A percentile compares a stretch with the other conserved stretches of the same genome.
phyloP scores from a whole-genome alignment of 2,888 invertebrate species.

The Patella depressa region DNA sequence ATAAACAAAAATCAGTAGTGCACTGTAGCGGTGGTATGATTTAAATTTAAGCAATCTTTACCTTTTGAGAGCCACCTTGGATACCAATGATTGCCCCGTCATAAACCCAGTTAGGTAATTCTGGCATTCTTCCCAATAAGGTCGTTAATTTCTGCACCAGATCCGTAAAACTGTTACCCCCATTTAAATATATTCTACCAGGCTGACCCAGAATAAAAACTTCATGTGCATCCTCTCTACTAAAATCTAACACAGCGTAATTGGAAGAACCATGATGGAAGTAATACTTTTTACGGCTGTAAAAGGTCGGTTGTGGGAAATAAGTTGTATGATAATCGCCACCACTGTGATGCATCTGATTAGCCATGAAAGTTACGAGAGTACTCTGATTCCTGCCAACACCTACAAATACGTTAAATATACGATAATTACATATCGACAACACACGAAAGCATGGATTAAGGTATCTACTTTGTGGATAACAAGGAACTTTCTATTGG shows the following conservation, averaged over 20 bases:
- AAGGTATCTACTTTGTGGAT: background rate
- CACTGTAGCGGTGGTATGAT: too few relatives aligned
- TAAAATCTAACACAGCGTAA: conserved; percentile 58
- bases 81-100: conserved; percentile 59
- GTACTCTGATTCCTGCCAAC: conserved; percentile 62
- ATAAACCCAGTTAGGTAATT: conserved; percentile 57
- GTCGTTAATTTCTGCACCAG: conserved; percentile 38
- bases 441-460: background rate
- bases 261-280: conserved; percentile 52
- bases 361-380: conserved; percentile 55
- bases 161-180: conserved; percentile 28
- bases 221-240: conserved; percentile 49
- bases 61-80: conserved; percentile 57
- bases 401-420: conserved; percentile 40
- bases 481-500: too few relatives aligned
- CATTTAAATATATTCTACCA: conserved; percentile 40
- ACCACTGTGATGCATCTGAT: conserved; percentile 43
- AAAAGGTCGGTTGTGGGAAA: conserved; percentile 62
- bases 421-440: background rate
- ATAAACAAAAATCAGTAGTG: too few relatives aligned
- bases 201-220: conserved; percentile 43
- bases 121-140: conserved; percentile 49
- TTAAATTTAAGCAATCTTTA: too few relatives aligned
- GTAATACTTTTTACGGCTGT: conserved; percentile 54
- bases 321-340: conserved; percentile 63